These are phyloP conservation scores for Papilio polyxenes DNA, from an alignment of 1,140 invertebrate species.

Conservation along the genomic window DNA sequence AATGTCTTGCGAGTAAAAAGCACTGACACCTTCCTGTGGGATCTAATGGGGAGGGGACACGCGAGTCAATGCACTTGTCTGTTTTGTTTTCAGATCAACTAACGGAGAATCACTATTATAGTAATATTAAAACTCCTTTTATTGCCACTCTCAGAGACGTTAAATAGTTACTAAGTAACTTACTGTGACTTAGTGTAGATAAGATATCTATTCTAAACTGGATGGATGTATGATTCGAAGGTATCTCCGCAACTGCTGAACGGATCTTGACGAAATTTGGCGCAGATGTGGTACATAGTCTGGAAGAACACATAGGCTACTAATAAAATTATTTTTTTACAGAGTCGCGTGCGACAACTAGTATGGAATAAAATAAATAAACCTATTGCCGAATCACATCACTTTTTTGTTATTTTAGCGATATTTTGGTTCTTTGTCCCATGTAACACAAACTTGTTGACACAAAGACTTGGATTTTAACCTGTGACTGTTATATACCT, in stretches of 20 bases:
- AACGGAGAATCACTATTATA: not conserved
- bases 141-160: not conserved
- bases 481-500: not conserved
- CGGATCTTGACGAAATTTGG: too few species aligned
- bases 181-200: too few species aligned
- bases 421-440: not conserved
- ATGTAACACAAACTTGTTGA: not conserved
- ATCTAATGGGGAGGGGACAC: conserved; percentile 50
- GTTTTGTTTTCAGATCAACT: not conserved
- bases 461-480: not conserved
- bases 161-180: not conserved
- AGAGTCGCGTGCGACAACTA: too few species aligned
- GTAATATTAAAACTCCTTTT: not conserved
- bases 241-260: too few species aligned
- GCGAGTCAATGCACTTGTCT: conserved; percentile 20
- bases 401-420: not conserved
- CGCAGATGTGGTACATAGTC: too few species aligned
- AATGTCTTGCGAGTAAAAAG: conserved; percentile 74
- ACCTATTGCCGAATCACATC: too few species aligned
- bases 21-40: conserved; percentile 71
- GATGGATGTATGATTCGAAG: too few species aligned
- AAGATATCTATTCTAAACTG: too few species aligned
- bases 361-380: too few species aligned
- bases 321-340: too few species aligned
- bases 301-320: too few species aligned